Base-by-base conservation (phyloP, 2,888 invertebrate genomes). In the Acleris cristana region DNA sequence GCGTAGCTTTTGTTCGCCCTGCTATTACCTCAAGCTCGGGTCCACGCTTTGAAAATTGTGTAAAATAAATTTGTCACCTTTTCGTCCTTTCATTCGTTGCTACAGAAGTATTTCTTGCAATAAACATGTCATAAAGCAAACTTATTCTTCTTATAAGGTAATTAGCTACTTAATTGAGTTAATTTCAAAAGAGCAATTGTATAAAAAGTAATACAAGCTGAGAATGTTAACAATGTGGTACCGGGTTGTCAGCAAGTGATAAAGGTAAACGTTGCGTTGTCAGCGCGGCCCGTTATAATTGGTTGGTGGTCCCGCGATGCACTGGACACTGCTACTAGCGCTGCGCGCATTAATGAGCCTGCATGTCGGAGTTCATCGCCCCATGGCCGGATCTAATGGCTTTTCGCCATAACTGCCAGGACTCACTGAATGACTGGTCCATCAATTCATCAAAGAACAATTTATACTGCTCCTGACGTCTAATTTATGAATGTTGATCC, bases 291-390 rank as follows among this genome's bases (percentile, higher is more conserved):
- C 79, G 80, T 81, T 81, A 79, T 80, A 79, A 82, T 79, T 76
- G 77, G 74, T 74, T 14, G 40, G 40, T 40, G 40, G 40, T 40
- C 40, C 14, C 40, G 40, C 40, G 40, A 34, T 62, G 71, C 74
- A 72, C 62, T 70, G 70, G 71, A 66, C 70, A 69, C 57, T 70
- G 72, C 73, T 74, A 72, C 79, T 79, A 80, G 82, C 80, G 80
- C 79, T 81, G 79, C 79, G 83, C 83, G 83, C 81, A 83, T 83
- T 84, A 86, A 84, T 84, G 82, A 84, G 79, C 83, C 83, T 83
- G 82, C 82, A 87, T 85, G 75, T 76, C 74, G 72, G 72, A 73
- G 79, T 83, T 84, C 84, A 81, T 81, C 80, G 84, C 73, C 80
- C 83, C 79, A 72, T 69, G 73, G 69, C 72, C 78, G 76, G 76